Conservation (phyloP, 2,797 vertebrate species). For the Pangasius sanitwongsei region DNA sequence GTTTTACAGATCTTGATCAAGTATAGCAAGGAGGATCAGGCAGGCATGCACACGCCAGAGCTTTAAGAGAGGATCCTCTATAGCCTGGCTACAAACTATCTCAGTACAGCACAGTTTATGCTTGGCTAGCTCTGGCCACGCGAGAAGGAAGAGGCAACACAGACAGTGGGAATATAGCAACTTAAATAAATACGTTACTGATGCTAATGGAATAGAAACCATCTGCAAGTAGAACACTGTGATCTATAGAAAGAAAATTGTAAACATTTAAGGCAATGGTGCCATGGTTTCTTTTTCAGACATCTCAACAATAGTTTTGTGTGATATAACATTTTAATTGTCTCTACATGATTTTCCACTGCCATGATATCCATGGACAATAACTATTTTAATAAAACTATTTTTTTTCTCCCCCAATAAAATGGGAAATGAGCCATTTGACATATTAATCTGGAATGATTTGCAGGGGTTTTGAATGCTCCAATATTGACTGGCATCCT, state of each 20-base stretch:
- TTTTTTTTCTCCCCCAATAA: neutral
- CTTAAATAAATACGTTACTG: neutral
- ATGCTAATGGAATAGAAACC: neutral
- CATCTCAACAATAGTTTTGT: neutral
- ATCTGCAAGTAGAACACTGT: neutral
- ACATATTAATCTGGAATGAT: neutral
- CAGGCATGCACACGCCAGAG: neutral
- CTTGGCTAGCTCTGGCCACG: neutral
- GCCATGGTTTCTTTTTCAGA: neutral
- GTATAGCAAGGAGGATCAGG: constrained; percentile 1
- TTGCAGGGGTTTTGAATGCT: neutral
- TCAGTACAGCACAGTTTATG: constrained; percentile 9
- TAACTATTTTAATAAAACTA: neutral
- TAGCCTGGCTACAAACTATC: neutral
- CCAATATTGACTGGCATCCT: neutral
- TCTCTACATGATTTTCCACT: neutral
- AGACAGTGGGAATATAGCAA: neutral
- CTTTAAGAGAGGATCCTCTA: neutral
- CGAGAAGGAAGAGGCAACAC: neutral
- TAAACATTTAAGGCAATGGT: neutral
- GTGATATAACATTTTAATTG: neutral
- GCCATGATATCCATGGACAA: neutral
- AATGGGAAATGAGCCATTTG: neutral
- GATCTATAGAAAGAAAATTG: neutral
- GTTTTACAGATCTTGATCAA: neutral